phyloP scores from a whole-genome alignment of 2,113 vertebrate genomes.

The Prionailurus viverrinus region DNA sequence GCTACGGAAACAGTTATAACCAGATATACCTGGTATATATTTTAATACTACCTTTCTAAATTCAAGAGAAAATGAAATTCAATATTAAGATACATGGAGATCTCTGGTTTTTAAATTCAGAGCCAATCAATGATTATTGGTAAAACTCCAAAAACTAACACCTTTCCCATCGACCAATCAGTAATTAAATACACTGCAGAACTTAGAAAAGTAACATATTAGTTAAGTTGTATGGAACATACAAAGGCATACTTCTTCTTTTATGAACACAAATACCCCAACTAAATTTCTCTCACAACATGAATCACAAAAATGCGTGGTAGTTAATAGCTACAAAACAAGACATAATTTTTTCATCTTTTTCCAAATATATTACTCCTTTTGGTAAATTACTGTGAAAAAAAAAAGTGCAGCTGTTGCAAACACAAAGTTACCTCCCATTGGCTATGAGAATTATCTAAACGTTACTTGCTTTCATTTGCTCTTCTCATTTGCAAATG shows the following conservation, averaged over 20 bases:
- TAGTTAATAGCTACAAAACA: conserved; percentile 48
- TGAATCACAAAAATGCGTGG: background rate
- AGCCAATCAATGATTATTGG: background rate
- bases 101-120: background rate
- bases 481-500: conserved; percentile 73
- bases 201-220: background rate
- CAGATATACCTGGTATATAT: background rate
- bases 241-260: background rate
- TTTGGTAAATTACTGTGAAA: background rate
- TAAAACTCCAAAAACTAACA: conserved; percentile 24
- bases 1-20: background rate
- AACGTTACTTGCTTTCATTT: conserved; percentile 72
- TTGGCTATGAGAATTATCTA: conserved; percentile 68
- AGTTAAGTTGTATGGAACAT: background rate
- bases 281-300: conserved; percentile 11
- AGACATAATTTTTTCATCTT: conserved; percentile 53
- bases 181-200: background rate
- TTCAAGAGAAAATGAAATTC: conserved; percentile 42
- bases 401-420: background rate
- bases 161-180: background rate
- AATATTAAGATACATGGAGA: background rate
- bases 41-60: background rate
- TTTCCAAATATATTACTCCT: conserved; percentile 46
- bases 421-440: conserved; percentile 49
- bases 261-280: background rate